Percentiles rank a stretch among this genome's conserved stretches.
phyloP scores from a whole-genome alignment of 2,888 invertebrate genomes.

The Cephus sareptanus region DNA sequence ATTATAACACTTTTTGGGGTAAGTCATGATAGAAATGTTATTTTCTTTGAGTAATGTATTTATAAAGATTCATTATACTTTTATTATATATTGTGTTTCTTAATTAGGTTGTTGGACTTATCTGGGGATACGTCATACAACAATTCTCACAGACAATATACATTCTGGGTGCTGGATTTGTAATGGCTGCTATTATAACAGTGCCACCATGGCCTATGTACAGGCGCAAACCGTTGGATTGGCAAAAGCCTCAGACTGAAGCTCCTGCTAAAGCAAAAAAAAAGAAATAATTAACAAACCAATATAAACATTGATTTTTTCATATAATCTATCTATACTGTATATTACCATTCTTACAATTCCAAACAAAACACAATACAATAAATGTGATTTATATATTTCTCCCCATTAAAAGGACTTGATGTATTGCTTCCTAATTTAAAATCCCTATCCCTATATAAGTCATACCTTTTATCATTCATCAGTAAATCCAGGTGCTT shows the following conservation, averaged over 20 bases:
- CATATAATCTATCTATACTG: background rate
- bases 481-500: too few species aligned
- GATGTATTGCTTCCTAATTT: too few species aligned
- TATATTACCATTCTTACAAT: background rate
- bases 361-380: background rate
- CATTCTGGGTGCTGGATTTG: conserved; percentile 90
- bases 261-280: conserved; percentile 64
- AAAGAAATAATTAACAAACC: conserved; percentile 62
- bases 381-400: background rate
- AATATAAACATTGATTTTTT: background rate
- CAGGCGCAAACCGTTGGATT: conserved; percentile 85
- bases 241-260: conserved; percentile 82
- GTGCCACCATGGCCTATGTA: conserved; percentile 98
- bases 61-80: background rate
- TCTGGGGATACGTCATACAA: conserved; percentile 94
- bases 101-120: conserved; percentile 80
- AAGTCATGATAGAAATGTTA: conserved; percentile 48
- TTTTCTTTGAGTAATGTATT: background rate
- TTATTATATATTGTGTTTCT: conserved; percentile 12
- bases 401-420: too few species aligned
- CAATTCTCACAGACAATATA: conserved; percentile 96
- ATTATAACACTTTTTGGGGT: conserved; percentile 92
- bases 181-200: conserved; percentile 87
- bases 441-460: too few species aligned
- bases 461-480: too few species aligned